Evolutionary conservation across 1,140 invertebrate genomes (phyloP).

Genomic region (Archivesica marissinica): DNA sequence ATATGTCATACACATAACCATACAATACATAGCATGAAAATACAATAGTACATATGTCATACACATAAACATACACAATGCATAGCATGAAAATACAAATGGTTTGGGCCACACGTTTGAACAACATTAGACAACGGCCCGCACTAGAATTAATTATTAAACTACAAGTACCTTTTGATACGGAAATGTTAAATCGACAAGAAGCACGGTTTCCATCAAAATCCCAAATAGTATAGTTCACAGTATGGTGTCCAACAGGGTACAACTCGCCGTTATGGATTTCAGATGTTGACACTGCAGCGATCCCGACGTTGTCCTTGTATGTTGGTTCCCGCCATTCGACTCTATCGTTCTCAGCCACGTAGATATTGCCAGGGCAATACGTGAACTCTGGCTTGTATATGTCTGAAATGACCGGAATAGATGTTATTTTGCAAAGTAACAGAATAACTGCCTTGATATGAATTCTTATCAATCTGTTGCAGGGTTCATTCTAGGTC

Average conservation of each 20-base stretch:
- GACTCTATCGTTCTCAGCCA: not conserved
- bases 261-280: not conserved
- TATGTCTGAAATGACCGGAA: not conserved
- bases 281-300: not conserved
- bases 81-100: too few species aligned
- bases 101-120: too few species aligned
- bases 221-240: not conserved
- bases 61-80: too few species aligned
- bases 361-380: conserved; percentile 12
- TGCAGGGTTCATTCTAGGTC: too few species aligned
- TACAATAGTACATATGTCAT: too few species aligned
- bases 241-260: not conserved
- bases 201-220: not conserved
- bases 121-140: too few species aligned
- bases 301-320: conserved; percentile 1
- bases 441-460: too few species aligned
- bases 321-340: conserved; percentile 9
- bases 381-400: not conserved
- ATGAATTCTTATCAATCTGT: too few species aligned
- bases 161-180: not conserved
- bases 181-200: not conserved
- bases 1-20: too few species aligned
- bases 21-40: too few species aligned
- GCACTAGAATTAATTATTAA: too few species aligned
- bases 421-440: too few species aligned